A percentile compares a stretch with the other conserved stretches of the same genome.
phyloP scores from a whole-genome alignment of 2,888 invertebrate genomes.

The Actias luna region DNA sequence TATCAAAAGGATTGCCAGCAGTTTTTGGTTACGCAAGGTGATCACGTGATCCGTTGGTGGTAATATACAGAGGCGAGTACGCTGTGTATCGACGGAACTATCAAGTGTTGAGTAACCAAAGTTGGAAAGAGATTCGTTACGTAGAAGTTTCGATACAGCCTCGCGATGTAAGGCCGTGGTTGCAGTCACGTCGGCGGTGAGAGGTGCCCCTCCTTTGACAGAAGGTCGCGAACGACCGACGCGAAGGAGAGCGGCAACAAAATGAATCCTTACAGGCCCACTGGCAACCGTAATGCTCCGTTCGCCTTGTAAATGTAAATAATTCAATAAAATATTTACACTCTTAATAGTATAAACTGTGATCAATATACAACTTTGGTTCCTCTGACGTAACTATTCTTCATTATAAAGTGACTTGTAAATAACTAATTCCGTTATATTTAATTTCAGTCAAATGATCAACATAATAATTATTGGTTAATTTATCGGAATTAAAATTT shows the following conservation, averaged over 20 bases:
- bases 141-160: constrained; percentile 80
- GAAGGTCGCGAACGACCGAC: constrained; percentile 73
- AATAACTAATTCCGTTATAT: constrained; percentile 67
- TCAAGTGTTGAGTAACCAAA: constrained; percentile 74
- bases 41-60: constrained; percentile 73
- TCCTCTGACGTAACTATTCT: constrained; percentile 37
- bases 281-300: constrained; percentile 41
- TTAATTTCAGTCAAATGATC: constrained; percentile 46
- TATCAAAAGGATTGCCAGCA: constrained; percentile 68
- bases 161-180: constrained; percentile 80
- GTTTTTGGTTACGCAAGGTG: constrained; percentile 69
- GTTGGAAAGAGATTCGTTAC: constrained; percentile 79
- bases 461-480: constrained; percentile 49
- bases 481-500: constrained; percentile 59
- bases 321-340: constrained; percentile 36
- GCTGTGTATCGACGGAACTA: constrained; percentile 75
- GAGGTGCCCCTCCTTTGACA: constrained; percentile 77
- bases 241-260: constrained; percentile 75
- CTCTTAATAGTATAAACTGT: constrained; percentile 11
- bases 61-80: constrained; percentile 57
- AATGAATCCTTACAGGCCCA: constrained; percentile 73
- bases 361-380: constrained; percentile 16
- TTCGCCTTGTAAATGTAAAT: constrained; percentile 34
- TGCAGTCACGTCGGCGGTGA: constrained; percentile 79
- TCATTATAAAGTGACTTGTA: constrained; percentile 44